Conservation (phyloP, 53 echinoderm and acorn worm species). For the Glandiceps talaboti region DNA sequence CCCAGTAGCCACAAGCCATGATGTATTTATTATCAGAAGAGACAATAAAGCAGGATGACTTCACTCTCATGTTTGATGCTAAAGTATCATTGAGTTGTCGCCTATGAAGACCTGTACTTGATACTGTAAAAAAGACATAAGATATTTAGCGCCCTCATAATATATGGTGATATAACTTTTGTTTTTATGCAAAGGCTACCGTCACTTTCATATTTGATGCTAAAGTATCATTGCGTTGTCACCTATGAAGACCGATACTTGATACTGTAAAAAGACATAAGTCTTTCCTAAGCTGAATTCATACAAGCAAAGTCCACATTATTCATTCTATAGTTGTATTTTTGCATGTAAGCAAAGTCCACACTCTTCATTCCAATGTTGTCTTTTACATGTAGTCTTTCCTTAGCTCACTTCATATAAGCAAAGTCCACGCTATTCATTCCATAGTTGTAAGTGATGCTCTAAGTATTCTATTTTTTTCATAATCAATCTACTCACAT, state of each 20-base stretch:
- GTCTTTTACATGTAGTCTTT: too few relatives aligned
- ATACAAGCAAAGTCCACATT: too few relatives aligned
- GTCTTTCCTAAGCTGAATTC: too few relatives aligned
- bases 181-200: constrained; percentile 31
- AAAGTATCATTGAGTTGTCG: constrained; percentile 88
- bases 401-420: too few relatives aligned
- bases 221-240: constrained; percentile 90
- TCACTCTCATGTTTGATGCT: constrained; percentile 81
- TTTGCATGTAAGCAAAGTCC: too few relatives aligned
- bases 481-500: constrained; percentile 82
- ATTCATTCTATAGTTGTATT: too few relatives aligned
- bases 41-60: constrained; percentile 87
- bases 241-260: constrained; percentile 78
- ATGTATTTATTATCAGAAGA: constrained; percentile 92
- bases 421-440: too few relatives aligned
- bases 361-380: too few relatives aligned
- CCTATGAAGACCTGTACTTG: constrained; percentile 81
- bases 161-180: neutral
- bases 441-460: too few relatives aligned
- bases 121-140: constrained; percentile 36
- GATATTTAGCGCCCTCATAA: neutral
- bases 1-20: constrained; percentile 99
- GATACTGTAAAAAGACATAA: constrained; percentile 40
- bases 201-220: constrained; percentile 82
- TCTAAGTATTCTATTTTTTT: too few relatives aligned